A percentile compares a stretch with the other conserved stretches of the same genome.
Conservation (phyloP, 1,140 invertebrate genomes). For the Hormaphis cornu region DNA sequence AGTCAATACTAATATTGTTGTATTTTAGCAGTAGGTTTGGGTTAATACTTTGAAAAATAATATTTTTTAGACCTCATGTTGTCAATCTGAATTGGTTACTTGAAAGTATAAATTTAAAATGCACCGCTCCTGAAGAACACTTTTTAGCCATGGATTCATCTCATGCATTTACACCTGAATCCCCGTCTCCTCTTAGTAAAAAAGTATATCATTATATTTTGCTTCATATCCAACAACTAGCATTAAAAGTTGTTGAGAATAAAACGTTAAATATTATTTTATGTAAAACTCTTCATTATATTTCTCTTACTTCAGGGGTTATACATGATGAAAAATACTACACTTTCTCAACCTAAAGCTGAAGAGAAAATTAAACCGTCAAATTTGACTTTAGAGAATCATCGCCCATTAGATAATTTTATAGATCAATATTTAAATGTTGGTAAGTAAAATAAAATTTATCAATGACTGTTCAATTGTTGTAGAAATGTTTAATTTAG, state of each 20-base stretch:
- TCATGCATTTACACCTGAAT: conserved; percentile 38
- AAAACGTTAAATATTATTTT: too few relatives aligned
- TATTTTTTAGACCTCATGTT: conserved; percentile 52
- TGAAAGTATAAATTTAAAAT: conserved; percentile 56
- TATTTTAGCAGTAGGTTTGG: neutral
- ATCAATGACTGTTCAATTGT: too few relatives aligned
- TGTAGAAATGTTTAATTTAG: too few relatives aligned
- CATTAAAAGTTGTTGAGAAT: too few relatives aligned
- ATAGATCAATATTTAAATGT: conserved; percentile 12
- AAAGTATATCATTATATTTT: conserved; percentile 42
- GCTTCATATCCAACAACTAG: too few relatives aligned
- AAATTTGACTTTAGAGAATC: neutral
- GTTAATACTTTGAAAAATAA: neutral
- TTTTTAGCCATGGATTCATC: conserved; percentile 38
- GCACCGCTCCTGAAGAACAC: conserved; percentile 50
- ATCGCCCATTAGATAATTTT: neutral
- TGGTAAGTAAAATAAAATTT: neutral
- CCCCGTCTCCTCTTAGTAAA: conserved; percentile 55
- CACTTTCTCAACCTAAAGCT: neutral
- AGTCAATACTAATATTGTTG: too few relatives aligned
- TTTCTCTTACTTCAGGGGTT: conserved; percentile 5
- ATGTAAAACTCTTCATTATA: too few relatives aligned
- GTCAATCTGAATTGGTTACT: conserved; percentile 63
- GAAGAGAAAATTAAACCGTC: neutral
- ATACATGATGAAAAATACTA: conserved; percentile 23